A percentile compares a stretch with the other conserved stretches of the same genome.
Conservation (phyloP, 2,797 vertebrate genomes). For the Delichon dasypus region DNA sequence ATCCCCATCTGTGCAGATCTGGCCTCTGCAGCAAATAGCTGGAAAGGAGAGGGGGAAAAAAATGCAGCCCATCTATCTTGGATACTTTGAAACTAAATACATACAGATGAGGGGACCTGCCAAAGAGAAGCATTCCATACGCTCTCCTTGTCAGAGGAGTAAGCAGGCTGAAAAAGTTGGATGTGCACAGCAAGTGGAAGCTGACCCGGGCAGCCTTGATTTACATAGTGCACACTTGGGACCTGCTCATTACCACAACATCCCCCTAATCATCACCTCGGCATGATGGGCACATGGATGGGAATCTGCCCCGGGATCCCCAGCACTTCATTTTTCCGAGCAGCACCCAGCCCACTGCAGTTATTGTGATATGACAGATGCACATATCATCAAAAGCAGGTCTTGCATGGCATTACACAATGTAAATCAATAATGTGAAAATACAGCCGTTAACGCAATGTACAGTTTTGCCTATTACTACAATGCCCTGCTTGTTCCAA, state of each 20-base stretch:
- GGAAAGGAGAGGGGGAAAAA: neutral
- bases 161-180: slow-evolving; percentile 56
- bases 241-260: slow-evolving; percentile 56
- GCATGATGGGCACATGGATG: neutral
- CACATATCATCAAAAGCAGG: slow-evolving; percentile 30
- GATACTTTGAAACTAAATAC: neutral
- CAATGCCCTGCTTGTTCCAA: slow-evolving; percentile 57
- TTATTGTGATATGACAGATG: slow-evolving; percentile 51
- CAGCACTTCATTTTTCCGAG: neutral
- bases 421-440: slow-evolving; percentile 57
- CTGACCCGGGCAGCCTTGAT: slow-evolving; percentile 48
- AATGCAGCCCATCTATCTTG: neutral
- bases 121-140: neutral
- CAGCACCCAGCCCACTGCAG: slow-evolving; percentile 19
- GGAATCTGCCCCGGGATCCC: neutral
- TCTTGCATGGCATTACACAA: slow-evolving; percentile 55
- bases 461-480: slow-evolving; percentile 64
- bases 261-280: slow-evolving; percentile 62
- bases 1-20: rapidly evolving
- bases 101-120: neutral
- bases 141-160: slow-evolving; percentile 42
- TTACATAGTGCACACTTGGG: slow-evolving; percentile 48
- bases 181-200: neutral
- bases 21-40: neutral
- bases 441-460: slow-evolving; percentile 63